Evolutionary conservation across 2,888 invertebrate species (phyloP).

Genomic region (Tenthredo livida): DNA sequence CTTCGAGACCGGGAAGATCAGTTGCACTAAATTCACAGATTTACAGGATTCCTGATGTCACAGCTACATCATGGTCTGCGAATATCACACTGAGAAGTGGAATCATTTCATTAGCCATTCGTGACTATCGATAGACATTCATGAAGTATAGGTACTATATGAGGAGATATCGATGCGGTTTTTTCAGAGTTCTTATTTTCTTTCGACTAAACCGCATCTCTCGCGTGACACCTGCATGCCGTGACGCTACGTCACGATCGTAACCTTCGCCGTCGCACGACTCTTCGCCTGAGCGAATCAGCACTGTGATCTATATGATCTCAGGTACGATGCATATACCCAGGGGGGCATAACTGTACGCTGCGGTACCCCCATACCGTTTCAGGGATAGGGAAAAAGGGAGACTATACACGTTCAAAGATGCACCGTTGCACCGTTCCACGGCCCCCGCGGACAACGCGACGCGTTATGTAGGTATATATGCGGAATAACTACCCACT

Average conservation of each 20-base stretch:
- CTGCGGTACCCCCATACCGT: neutral
- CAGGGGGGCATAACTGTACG: conserved; percentile 73
- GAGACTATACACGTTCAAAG: conserved; percentile 64
- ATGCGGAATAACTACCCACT: conserved; percentile 58
- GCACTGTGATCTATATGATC: conserved; percentile 50
- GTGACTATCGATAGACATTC: neutral
- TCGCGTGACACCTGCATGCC: conserved; percentile 50
- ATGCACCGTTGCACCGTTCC: conserved; percentile 72
- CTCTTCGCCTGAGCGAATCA: conserved; percentile 39
- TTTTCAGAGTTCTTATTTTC: neutral
- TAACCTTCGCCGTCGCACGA: conserved; percentile 52
- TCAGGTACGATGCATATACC: conserved; percentile 55
- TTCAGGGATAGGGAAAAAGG: conserved; percentile 32
- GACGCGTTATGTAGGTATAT: conserved; percentile 50
- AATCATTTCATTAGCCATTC: neutral
- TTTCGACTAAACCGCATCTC: neutral
- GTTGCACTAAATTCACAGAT: neutral
- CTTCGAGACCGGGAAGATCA: neutral
- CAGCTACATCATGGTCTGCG: neutral
- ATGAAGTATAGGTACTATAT: neutral
- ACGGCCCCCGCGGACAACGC: conserved; percentile 20
- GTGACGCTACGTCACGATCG: conserved; percentile 46
- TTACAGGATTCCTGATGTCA: neutral
- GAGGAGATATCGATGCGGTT: neutral
- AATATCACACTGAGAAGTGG: neutral